Conservation (phyloP, 2,113 vertebrate species). For the Malaclemys terrapin region DNA sequence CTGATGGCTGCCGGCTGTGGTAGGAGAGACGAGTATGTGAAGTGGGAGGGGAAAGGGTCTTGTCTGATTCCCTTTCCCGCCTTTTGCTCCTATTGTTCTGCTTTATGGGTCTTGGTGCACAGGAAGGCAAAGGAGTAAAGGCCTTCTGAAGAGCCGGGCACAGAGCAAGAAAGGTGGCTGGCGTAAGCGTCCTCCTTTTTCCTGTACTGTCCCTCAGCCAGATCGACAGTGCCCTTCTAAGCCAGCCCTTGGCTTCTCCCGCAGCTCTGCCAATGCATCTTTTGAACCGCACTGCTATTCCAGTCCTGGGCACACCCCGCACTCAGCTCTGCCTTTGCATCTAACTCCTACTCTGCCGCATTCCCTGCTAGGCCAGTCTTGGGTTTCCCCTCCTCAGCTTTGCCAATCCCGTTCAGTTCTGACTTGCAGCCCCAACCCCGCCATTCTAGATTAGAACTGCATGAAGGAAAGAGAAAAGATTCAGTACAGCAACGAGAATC, state of each 20-base stretch:
- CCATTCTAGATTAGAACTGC: neutral
- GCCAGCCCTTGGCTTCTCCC: neutral
- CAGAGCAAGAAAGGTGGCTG: neutral
- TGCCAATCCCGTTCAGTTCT: neutral
- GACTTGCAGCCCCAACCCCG: neutral
- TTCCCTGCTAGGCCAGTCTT: neutral
- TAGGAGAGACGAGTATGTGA: accelerated
- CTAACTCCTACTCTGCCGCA: neutral
- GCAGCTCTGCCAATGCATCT: neutral
- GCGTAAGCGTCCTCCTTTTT: neutral
- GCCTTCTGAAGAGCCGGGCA: accelerated
- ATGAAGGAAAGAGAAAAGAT: neutral
- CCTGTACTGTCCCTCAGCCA: neutral
- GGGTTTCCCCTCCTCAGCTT: neutral
- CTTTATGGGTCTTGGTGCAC: accelerated
- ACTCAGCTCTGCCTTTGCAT: neutral
- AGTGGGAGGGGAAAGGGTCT: neutral
- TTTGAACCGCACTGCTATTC: neutral
- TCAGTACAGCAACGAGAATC: neutral
- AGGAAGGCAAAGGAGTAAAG: neutral
- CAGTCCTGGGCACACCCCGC: neutral
- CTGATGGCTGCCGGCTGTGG: neutral
- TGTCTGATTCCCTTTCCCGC: accelerated
- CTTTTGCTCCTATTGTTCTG: accelerated
- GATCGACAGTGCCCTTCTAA: neutral